Evolutionary conservation across 92 coral and sea anemone species (phyloP), one percentile per base, ranked within the genome.

Genomic region (Micromussa lordhowensis): DNA sequence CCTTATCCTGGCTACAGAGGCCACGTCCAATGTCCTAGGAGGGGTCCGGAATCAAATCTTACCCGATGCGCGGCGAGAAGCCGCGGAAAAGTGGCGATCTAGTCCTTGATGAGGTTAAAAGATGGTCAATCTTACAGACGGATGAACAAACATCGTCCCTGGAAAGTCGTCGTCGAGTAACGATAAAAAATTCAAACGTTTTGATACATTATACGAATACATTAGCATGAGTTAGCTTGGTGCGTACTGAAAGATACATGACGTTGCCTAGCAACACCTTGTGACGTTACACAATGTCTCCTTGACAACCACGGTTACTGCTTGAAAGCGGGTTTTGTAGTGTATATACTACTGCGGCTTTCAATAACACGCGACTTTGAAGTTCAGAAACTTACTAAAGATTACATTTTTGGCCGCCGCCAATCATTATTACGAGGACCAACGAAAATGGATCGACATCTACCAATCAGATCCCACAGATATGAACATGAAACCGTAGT

Each of bases 41-140:
- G 99, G 99, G 19, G 99, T 96, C n/a, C 88, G 99, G 32, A 98
- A 98, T 89, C 99, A 98, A 88, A 96, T 98, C 64, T 70, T 98
- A 31, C 99, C 99, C 0, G 99, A 98, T 85, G 99, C 99, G 3
- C 93, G 99, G 49, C 91, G 98, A 75, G 99, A 98, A 61, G 99
- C 99, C n/a, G 87, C 95, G 9, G 99, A 98, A 38, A 98, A 98
- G 78, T 98, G 99, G 99, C 90, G 96, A n/a, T 85, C 86, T 10
- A 87, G 63, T 31, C 90, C 90, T 29, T 80, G 40, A 86, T 55
- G 35, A 29, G 28, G 19, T 8, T 13, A 78, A 13, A n/a, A 5
- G 13, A 38, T 22, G 12, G 68, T 61, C 68, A 61, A 58, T 58
- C 1, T 19, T 3, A 58, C 26, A 58, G 64, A 58, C 64, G 6